Conservation (phyloP, 1,140 invertebrate genomes). For the Semibalanus balanoides region DNA sequence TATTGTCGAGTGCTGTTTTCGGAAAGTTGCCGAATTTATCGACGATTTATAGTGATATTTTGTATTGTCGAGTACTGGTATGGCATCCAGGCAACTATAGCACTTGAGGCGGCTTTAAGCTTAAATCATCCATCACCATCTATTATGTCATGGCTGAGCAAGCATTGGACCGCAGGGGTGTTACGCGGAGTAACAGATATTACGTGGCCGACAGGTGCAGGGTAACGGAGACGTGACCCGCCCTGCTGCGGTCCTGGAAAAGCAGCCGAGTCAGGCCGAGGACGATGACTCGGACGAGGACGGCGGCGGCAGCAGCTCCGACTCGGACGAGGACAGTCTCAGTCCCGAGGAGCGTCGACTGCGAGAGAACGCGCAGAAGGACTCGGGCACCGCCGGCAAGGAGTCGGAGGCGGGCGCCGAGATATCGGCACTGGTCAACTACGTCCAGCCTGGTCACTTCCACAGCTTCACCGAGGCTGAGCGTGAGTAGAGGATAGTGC, state of each 20-base stretch:
- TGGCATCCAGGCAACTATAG: no score
- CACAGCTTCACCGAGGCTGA: constrained; percentile 85
- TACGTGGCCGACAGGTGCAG: constrained; percentile 11
- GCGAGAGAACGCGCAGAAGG: neutral
- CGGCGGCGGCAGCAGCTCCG: constrained; percentile 26
- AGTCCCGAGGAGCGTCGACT: neutral
- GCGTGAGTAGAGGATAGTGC: constrained; percentile 58
- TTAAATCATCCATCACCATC: no score
- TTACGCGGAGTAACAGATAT: no score
- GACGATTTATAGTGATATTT: no score
- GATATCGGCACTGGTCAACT: constrained; percentile 93
- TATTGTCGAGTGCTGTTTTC: no score
- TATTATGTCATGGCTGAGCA: no score
- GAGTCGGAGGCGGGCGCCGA: constrained; percentile 90
- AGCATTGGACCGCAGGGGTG: no score
- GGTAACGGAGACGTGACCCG: constrained; percentile 22
- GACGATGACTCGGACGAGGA: constrained; percentile 37
- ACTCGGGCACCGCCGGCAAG: constrained; percentile 39
- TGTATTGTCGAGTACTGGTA: no score
- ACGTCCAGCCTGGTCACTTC: constrained; percentile 93
- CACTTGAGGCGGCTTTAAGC: no score
- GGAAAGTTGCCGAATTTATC: no score
- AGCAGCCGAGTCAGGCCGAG: constrained; percentile 36
- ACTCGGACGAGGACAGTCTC: neutral
- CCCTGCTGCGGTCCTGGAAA: constrained; percentile 29